These are phyloP conservation scores for Catharus fuscescens DNA, from an alignment of 2,113 vertebrate genomes.

Conservation along the genomic window DNA sequence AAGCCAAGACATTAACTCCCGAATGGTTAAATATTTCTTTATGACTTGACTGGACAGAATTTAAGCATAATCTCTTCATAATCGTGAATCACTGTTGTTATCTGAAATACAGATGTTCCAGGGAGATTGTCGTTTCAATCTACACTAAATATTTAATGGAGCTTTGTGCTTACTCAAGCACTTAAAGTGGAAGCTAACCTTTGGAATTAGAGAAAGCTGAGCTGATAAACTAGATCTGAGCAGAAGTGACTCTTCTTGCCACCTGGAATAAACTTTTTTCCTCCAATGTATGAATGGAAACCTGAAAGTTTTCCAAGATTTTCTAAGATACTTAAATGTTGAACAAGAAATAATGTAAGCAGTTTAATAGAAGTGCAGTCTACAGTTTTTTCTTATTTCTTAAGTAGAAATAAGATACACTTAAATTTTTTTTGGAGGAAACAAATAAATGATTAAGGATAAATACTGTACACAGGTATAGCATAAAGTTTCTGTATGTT, in stretches of 20 bases:
- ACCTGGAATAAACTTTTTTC: neutral
- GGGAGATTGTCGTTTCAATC: neutral
- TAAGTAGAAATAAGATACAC: neutral
- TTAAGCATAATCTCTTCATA: neutral
- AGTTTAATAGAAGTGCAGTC: neutral
- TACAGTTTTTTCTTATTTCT: neutral
- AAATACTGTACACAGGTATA: neutral
- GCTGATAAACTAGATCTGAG: neutral
- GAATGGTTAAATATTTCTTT: neutral
- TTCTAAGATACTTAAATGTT: neutral
- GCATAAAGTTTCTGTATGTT: neutral
- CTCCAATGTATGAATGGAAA: neutral
- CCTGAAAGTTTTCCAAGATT: neutral
- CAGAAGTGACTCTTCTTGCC: neutral
- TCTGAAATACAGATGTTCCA: neutral
- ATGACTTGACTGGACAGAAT: neutral
- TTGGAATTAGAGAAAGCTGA: neutral
- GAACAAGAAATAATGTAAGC: neutral
- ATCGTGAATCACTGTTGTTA: neutral
- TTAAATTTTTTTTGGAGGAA: neutral
- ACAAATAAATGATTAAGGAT: neutral
- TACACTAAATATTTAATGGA: neutral
- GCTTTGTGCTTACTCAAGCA: conserved; percentile 20
- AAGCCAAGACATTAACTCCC: neutral
- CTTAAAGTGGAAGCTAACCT: neutral